phyloP scores from a whole-genome alignment of 2,797 vertebrate genomes.

The Sparidentex hasta region DNA sequence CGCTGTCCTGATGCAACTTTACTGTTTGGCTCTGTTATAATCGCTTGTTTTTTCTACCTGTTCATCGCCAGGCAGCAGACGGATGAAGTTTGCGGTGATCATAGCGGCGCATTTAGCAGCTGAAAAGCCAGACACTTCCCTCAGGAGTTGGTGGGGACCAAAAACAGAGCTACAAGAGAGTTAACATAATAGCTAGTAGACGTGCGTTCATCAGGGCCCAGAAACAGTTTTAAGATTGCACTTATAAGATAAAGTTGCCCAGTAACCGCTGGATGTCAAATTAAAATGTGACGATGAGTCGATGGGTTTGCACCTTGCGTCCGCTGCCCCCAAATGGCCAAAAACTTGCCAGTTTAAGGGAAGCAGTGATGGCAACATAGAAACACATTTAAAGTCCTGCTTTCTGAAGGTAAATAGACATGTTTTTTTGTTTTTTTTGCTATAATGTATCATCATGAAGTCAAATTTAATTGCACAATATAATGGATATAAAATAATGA shows the following conservation, averaged over 20 bases:
- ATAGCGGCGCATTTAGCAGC: background rate
- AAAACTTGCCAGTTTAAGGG: background rate
- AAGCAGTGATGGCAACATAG: background rate
- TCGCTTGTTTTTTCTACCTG: background rate
- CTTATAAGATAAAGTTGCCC: background rate
- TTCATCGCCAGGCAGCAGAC: background rate
- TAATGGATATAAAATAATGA: too few species aligned
- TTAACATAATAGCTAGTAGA: background rate
- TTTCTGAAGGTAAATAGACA: background rate
- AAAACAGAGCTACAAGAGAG: slow-evolving; percentile 4
- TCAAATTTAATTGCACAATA: too few species aligned
- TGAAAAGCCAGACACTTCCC: background rate
- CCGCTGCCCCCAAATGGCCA: background rate
- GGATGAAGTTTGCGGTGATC: background rate
- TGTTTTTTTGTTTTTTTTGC: too few species aligned
- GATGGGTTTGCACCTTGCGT: background rate
- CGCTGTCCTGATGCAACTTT: background rate
- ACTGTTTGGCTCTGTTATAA: background rate
- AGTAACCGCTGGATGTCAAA: background rate
- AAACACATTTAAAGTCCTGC: background rate
- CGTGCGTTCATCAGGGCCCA: background rate
- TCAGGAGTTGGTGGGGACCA: slow-evolving; percentile 5
- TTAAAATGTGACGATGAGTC: background rate
- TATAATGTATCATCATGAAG: too few species aligned
- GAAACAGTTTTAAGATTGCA: background rate